Base-by-base conservation (phyloP, 2,888 invertebrate genomes). In the Hipparchia sbordonii region DNA sequence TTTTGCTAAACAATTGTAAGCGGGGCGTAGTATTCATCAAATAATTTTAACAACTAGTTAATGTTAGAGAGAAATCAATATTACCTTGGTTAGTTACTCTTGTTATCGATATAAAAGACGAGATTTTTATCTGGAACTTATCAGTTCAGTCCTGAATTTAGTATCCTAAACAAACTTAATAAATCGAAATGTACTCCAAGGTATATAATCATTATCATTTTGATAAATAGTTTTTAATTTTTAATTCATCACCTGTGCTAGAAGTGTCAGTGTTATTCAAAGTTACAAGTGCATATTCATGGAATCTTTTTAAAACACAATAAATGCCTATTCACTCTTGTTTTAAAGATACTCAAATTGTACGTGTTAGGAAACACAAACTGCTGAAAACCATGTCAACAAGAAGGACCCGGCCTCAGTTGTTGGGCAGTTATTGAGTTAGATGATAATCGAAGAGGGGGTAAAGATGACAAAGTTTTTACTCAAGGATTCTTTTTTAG, bases 51-150 rank as follows among this genome's bases (percentile, higher is more conserved):
- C 76, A 70, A 73, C 67, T 61, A 65, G 13, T 65, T 65, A 81
- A 84, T 82, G 82, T 87, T 85, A 86, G 78, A 87, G 89, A 85
- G 92, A 91, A 91, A 92, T 88, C 89, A 85, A 52, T 84, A 86
- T 92, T 85, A 87, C 91, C 91, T 92, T 92, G 92, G 85, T 81
- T 81, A 75, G 76, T 76, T 80, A 87, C 83, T 77, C 83, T 87
- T 87, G 83, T 82, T 85, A 83, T 82, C 81, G 82, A 88, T 93
- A 93, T 93, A 92, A 90, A 93, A 91, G 89, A 84, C 82, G 84
- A 81, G 79, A 84, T 78, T 83, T 83, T 82, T 82, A 81, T 78
- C 77, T 74, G 81, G 80, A 81, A 81, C 77, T 82, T 87, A 92
- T 92, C 92, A 93, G 88, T 93, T 80, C 77, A 79, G 79, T 78